phyloP scores from a whole-genome alignment of 2,113 vertebrate genomes.

The Athene cunicularia region DNA sequence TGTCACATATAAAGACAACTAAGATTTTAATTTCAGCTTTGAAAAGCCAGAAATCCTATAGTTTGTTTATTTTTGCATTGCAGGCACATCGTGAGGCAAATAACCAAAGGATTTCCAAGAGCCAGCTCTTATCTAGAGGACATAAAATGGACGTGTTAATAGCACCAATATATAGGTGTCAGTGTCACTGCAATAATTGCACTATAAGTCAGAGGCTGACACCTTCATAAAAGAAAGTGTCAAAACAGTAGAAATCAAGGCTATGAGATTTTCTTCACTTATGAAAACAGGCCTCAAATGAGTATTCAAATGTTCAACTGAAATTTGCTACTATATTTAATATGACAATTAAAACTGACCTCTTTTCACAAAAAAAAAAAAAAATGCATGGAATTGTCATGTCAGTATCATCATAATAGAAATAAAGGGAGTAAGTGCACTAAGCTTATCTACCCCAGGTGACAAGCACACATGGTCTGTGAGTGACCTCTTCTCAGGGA shows the following conservation, averaged over 20 bases:
- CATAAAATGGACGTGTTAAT: conserved; percentile 52
- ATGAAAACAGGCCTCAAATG: background rate
- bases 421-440: background rate
- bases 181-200: conserved; percentile 41
- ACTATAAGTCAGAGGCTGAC: conserved; percentile 42
- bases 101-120: conserved; percentile 22
- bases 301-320: background rate
- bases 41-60: background rate
- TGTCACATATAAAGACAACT: background rate
- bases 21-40: background rate
- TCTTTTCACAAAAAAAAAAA: background rate
- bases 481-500: background rate
- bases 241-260: conserved; percentile 34
- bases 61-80: conserved; percentile 29
- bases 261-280: conserved; percentile 23
- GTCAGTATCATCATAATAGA: background rate
- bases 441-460: background rate
- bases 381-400: background rate
- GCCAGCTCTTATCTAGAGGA: background rate
- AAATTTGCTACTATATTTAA: conserved; percentile 23
- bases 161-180: conserved; percentile 47
- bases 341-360: background rate
- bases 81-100: conserved; percentile 11
- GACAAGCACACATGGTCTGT: background rate
- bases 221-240: conserved; percentile 34